Conservation (phyloP, 2,888 invertebrate genomes). For the Torymus auratus region DNA sequence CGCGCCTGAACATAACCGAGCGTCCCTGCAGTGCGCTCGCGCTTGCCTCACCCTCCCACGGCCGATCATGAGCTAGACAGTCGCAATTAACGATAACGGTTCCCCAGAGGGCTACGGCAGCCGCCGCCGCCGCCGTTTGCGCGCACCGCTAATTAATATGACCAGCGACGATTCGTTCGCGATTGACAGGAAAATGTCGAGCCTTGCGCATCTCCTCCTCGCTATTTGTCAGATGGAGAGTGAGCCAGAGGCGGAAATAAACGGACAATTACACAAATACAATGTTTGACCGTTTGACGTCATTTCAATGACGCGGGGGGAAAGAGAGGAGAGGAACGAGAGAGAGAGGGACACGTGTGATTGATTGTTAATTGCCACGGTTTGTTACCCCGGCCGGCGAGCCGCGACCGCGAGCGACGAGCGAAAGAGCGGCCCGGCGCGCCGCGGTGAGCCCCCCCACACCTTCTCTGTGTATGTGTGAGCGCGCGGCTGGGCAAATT, state of each 20-base stretch:
- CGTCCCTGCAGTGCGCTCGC: no score
- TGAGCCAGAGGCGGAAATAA: slow-evolving; percentile 75
- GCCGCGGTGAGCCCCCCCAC: background rate
- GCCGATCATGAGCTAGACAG: slow-evolving; percentile 67
- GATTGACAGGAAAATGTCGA: slow-evolving; percentile 70
- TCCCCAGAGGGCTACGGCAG: slow-evolving; percentile 67
- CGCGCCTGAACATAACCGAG: background rate
- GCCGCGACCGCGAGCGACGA: slow-evolving; percentile 11
- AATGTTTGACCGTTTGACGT: slow-evolving; percentile 73
- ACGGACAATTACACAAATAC: slow-evolving; percentile 77
- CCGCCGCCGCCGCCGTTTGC: background rate
- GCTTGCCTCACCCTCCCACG: background rate
- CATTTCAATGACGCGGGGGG: slow-evolving; percentile 75
- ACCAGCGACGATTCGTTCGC: slow-evolving; percentile 63
- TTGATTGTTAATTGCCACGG: slow-evolving; percentile 77
- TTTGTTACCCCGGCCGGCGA: slow-evolving; percentile 71
- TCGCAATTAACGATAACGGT: slow-evolving; percentile 75
- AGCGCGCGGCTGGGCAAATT: slow-evolving; percentile 14
- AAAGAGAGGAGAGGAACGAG: no score
- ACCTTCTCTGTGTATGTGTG: background rate
- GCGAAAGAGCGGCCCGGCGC: background rate
- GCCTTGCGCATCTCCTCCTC: slow-evolving; percentile 57
- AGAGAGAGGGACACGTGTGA: slow-evolving; percentile 72
- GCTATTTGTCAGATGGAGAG: slow-evolving; percentile 75
- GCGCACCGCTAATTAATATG: slow-evolving; percentile 74